Conservation (phyloP, 2,113 vertebrate genomes). For the Rana temporaria region DNA sequence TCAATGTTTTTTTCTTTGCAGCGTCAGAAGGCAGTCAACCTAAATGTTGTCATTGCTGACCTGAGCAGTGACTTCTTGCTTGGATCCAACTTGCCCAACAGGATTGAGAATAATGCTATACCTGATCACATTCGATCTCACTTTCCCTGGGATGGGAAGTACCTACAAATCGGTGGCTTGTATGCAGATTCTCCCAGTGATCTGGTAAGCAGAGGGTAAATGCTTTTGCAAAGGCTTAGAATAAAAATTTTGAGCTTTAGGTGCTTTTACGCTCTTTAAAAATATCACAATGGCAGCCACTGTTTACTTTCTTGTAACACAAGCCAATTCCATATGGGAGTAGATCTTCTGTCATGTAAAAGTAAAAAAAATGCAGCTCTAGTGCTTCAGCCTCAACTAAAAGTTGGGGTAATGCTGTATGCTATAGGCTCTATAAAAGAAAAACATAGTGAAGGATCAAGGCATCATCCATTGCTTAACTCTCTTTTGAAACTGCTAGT, state of each 20-base stretch:
- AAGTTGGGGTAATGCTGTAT: too few species aligned
- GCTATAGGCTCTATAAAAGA: too few species aligned
- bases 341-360: too few species aligned
- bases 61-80: slow-evolving; percentile 87
- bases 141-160: slow-evolving; percentile 82
- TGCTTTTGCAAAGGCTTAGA: not conserved
- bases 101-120: slow-evolving; percentile 81
- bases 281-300: too few species aligned
- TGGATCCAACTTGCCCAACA: slow-evolving; percentile 85
- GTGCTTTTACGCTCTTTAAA: too few species aligned
- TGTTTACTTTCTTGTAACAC: too few species aligned
- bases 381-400: too few species aligned
- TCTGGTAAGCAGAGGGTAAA: slow-evolving; percentile 75
- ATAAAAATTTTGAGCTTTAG: not conserved
- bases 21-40: slow-evolving; percentile 87
- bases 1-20: slow-evolving; percentile 59
- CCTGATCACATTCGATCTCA: slow-evolving; percentile 82
- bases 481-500: too few species aligned
- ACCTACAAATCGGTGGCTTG: slow-evolving; percentile 80
- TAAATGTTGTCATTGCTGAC: slow-evolving; percentile 90
- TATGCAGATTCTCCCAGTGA: slow-evolving; percentile 88
- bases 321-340: too few species aligned
- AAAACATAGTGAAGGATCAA: too few species aligned
- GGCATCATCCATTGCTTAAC: too few species aligned
- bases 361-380: too few species aligned